Base-by-base conservation (phyloP, 1,140 invertebrate genomes). In the Drosophila guanche region DNA sequence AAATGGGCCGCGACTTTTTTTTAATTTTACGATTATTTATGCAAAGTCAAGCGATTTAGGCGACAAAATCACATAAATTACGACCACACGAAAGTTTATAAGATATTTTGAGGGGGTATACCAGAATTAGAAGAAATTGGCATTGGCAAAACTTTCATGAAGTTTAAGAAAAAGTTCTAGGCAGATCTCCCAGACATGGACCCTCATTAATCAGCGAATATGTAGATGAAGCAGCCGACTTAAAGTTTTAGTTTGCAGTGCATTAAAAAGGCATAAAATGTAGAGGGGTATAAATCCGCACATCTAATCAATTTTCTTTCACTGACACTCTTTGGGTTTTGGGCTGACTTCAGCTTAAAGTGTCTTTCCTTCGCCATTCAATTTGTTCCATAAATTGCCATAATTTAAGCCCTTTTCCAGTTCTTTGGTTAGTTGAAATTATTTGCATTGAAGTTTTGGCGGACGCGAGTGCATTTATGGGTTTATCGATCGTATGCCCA, bases 61-160 rank as follows among this genome's bases (percentile, higher is more conserved):
- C 40, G 22, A 37, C 54, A 60, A 79, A 58, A 75, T 69, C 59
- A 70, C 71, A 84, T 79, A 79, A 88, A 85, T 79, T 79, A 59
- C 62, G 79, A 65, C 40, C 40, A 69, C 41, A 37, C 55, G 20
- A 37, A 14, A 16, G 5, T 25, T 16, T n/a, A 22, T 12, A 23
- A 10, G 10, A 33, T 20, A 0, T 25, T 29, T 25, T 25, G 27
- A 3, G n/a, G 20, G 40, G 33, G 47, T 46, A 40, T 58, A 29
- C 27, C 14, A 10, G 22, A 45, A 56, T 4, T 23, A 8, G 7
- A 27, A 27, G 23, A 16, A 20, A 12, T 37, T 33, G 0, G 1
- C 10, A 12, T 37, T 33, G 0, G 1, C 10, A 4, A 12, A 37
- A 12, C 10, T 37, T 37, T 12, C 33, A 3, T 37, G 33, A 12